These are phyloP conservation scores for Actenoides lindsayi DNA, from an alignment of 2,113 vertebrate species.

Conservation along the genomic window DNA sequence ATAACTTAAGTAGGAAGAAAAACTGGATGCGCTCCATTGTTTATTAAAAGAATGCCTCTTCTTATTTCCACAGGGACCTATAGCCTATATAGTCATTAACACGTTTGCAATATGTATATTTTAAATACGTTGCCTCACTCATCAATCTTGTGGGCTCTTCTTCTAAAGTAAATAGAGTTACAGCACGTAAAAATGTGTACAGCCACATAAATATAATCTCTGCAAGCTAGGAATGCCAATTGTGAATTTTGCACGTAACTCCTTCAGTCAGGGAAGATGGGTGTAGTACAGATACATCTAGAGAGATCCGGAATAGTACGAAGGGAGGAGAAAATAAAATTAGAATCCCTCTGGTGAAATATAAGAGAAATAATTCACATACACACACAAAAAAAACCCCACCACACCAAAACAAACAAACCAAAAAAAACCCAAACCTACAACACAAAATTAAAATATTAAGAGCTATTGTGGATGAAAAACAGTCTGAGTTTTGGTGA, in stretches of 20 bases:
- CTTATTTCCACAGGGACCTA: constrained; percentile 32
- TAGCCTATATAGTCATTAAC: constrained; percentile 37
- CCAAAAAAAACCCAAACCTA: background rate
- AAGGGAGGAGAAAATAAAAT: background rate
- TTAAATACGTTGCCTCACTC: constrained; percentile 32
- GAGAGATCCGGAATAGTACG: background rate
- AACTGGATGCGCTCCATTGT: constrained; percentile 26
- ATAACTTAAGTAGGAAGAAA: constrained; percentile 58
- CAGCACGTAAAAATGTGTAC: background rate
- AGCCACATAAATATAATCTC: background rate
- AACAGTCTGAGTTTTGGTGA: background rate
- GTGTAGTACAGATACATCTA: background rate
- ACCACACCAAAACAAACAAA: background rate
- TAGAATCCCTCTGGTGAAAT: background rate
- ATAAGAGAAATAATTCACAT: background rate
- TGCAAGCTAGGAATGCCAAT: background rate
- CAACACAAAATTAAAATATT: background rate
- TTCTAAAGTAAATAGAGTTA: constrained; percentile 10
- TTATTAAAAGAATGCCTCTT: constrained; percentile 58
- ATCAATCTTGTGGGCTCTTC: background rate
- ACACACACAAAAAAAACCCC: no score
- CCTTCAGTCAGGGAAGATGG: background rate
- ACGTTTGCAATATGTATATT: constrained; percentile 31
- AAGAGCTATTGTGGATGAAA: background rate
- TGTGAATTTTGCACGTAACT: background rate